Evolutionary conservation across 2,888 invertebrate genomes (phyloP), one percentile per base, ranked within the genome.

Genomic region (Copidosoma aretas): DNA sequence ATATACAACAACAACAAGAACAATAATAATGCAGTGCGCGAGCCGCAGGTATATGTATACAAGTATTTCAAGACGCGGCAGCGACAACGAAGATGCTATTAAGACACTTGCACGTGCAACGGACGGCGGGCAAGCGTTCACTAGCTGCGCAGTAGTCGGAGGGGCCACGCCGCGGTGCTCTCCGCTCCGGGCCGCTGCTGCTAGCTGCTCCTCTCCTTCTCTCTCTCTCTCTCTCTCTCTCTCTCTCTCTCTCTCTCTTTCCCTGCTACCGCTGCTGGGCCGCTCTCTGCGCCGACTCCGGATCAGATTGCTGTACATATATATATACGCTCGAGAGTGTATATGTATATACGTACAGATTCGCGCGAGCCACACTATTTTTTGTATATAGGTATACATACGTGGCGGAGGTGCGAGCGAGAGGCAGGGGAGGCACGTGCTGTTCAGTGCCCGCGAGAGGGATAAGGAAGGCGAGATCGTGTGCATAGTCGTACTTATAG

Each of bases 121-220:
- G 32, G 43, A 10, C 22, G 60, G 68, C 60, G 68, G 61, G 54
- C 53, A 49, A 59, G 58, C 69, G 69, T 69, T 69, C 69, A 69
- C 69, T 69, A 65, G 32, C 32, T 8, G 32, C 32, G 32, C 8
- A 65, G 69, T 69, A 69, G 69, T 69, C 65, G 57, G 60, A 58
- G 68, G 64, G 61, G 56, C 46, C 66, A 43, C 52, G 53, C 53
- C 41, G 60, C 52, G 53, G 39, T 22, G 60, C 32, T 43, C 61
- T 52, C n/a, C n/a, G 32, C 54, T 8, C 41, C 24, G 52, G 39
- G 54, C 60, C 10, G 60, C 54, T 17, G 59, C 59, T 58, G 53
- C 60, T 14, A n/a, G 60, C 54, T 17, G 59, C 65, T n/a, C n/a
- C n/a, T n/a, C n/a, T n/a, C n/a, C n/a, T n/a, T 51, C 19, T 19